Evolutionary conservation across 2,888 invertebrate species (phyloP).

Genomic region (Oxystoma pomonae): DNA sequence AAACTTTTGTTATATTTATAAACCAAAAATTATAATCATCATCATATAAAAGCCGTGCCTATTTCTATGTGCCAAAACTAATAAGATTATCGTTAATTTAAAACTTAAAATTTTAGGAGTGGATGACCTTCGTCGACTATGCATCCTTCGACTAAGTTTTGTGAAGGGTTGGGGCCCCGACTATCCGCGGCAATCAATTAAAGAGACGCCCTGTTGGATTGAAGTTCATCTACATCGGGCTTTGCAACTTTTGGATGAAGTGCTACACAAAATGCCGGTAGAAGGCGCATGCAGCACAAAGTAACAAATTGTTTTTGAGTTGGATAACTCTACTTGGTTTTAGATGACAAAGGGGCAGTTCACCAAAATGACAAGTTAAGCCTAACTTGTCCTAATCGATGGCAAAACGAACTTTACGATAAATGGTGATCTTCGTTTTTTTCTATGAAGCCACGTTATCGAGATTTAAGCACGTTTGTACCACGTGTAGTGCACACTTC

Average conservation of each 20-base stretch:
- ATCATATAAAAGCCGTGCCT: too few relatives aligned
- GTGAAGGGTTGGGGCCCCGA: slow-evolving; percentile 99
- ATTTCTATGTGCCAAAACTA: neutral
- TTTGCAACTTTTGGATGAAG: slow-evolving; percentile 92
- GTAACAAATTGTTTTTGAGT: slow-evolving; percentile 39
- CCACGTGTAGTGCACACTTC: too few relatives aligned
- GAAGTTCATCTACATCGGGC: slow-evolving; percentile 93
- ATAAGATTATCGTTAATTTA: neutral
- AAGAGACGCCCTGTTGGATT: slow-evolving; percentile 97
- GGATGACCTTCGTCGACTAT: slow-evolving; percentile 91
- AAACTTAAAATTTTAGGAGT: slow-evolving; percentile 55
- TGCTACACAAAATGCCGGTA: slow-evolving; percentile 93
- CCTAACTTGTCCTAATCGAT: too few relatives aligned
- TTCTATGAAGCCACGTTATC: too few relatives aligned
- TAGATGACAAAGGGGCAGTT: too few relatives aligned
- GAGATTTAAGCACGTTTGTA: too few relatives aligned
- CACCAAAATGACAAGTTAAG: too few relatives aligned
- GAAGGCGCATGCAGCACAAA: slow-evolving; percentile 76
- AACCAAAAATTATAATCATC: too few relatives aligned
- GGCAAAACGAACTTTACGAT: too few relatives aligned
- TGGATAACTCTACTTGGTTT: too few relatives aligned
- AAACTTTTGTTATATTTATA: too few relatives aligned
- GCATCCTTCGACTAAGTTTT: slow-evolving; percentile 94
- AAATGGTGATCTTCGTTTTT: too few relatives aligned
- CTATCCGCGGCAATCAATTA: slow-evolving; percentile 93